Base-by-base conservation (phyloP, 2,797 vertebrate species). In the Scolopax bukidnonensis region DNA sequence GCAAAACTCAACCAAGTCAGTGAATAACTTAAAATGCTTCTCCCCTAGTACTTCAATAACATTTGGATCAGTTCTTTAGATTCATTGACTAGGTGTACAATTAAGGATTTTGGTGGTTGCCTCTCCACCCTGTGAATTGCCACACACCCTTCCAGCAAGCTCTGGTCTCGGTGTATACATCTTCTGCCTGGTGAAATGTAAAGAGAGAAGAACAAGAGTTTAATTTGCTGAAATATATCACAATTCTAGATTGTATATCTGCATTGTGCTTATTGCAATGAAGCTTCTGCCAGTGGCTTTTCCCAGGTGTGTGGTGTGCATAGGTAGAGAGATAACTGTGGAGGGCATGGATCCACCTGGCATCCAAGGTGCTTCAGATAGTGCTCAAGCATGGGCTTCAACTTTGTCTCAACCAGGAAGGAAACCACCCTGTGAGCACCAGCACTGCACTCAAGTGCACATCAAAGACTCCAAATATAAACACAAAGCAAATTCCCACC, bases 31-130 rank as follows among this genome's bases (percentile, higher is more conserved):
- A 10, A 86, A 92, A 50, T 48, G 4, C 3, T 56, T 87, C 77
- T 43, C 11, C 21, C 4, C 7, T 60, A 30, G 7, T 61, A 32
- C 36, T 45, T 69, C 30, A 61, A 32, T 43, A 8, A 3, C 9
- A 12, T 82, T 89, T 75, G 20, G 8, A 75, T 64, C 59, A 53
- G 18, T 16, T 27, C 18, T 89, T 82, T 50, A 75, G 33, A 61
- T 25, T 56, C 1, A 8, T n/a, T 68, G 2, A 1, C 53, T 28
- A 65, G 28, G 24, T 4, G 28, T 41, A 47, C 12, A 59, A 0
- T 20, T 53, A 38, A 12, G n/a, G 51, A 32, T 59, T 73, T 81
- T 54, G 15, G 10, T 67, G 7, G 11, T 24, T 75, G 36, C 51
- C 27, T 60, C 57, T 41, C 20, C 5, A 6, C 23, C 10, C 1